Conservation (phyloP, 64 coral and sea anemone genomes). For the Stichodactyla helianthus region DNA sequence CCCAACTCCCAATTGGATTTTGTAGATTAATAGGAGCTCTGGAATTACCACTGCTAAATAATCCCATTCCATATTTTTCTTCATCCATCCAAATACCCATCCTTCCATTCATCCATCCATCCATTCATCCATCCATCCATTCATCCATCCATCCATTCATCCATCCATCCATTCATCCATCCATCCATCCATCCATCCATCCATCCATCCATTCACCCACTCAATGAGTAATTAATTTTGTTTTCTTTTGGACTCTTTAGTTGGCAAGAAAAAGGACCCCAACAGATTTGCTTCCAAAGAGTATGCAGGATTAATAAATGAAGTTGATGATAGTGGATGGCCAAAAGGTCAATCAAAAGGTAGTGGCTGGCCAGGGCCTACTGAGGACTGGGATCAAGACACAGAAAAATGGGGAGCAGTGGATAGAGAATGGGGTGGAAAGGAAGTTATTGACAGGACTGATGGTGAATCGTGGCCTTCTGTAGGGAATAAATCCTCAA, state of each 20-base stretch:
- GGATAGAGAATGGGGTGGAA: slow-evolving; percentile 81
- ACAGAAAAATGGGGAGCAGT: slow-evolving; percentile 85
- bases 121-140: no score
- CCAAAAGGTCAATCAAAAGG: slow-evolving; percentile 63
- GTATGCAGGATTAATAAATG: slow-evolving; percentile 83
- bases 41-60: no score
- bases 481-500: slow-evolving; percentile 72
- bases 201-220: no score
- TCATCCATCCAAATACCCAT: no score
- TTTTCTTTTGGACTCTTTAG: slow-evolving; percentile 26
- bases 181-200: no score
- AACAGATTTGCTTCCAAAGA: slow-evolving; percentile 92
- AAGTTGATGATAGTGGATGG: slow-evolving; percentile 87
- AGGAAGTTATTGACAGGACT: slow-evolving; percentile 81
- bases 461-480: slow-evolving; percentile 94
- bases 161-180: no score
- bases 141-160: no score
- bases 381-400: slow-evolving; percentile 67
- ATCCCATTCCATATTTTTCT: neutral
- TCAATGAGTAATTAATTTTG: neutral
- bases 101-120: no score
- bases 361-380: slow-evolving; percentile 69
- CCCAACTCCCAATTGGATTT: no score
- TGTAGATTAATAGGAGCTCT: no score
- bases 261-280: slow-evolving; percentile 93